Conservation (phyloP, 2,888 invertebrate species). For the Mesoligia furuncula region DNA sequence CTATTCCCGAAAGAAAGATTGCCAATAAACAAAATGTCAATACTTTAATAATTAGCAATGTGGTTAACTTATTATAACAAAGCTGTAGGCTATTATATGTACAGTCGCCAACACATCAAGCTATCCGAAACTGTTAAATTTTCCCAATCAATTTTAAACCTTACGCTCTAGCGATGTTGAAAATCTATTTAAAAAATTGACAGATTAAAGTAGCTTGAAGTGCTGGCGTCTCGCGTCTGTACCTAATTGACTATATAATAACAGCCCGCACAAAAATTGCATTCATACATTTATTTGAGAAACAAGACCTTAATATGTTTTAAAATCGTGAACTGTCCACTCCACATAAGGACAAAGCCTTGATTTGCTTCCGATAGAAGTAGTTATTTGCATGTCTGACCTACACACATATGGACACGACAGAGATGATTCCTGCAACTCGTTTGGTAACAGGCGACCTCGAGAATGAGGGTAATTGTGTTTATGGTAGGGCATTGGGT, state of each 20-base stretch:
- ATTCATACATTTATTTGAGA: slow-evolving; percentile 34
- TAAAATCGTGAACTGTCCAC: slow-evolving; percentile 65
- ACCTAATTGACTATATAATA: neutral
- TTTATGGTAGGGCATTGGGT: slow-evolving; percentile 37
- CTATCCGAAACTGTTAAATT: no score
- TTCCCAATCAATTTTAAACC: no score
- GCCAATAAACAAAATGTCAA: neutral
- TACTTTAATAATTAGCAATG: neutral
- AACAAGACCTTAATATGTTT: slow-evolving; percentile 49
- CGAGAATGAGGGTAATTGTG: slow-evolving; percentile 55
- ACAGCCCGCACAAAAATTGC: slow-evolving; percentile 1
- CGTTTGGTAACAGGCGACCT: slow-evolving; percentile 57
- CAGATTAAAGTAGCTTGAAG: no score
- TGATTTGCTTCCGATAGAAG: slow-evolving; percentile 82
- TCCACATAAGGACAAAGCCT: slow-evolving; percentile 72
- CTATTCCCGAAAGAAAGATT: neutral
- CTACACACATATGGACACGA: slow-evolving; percentile 71
- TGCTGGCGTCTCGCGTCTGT: no score
- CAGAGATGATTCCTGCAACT: slow-evolving; percentile 70
- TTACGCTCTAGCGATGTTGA: no score
- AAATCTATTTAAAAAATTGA: no score
- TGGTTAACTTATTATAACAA: neutral
- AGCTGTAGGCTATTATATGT: no score
- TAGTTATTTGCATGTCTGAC: slow-evolving; percentile 80
- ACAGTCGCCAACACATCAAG: no score